Evolutionary conservation across 1,140 invertebrate species (phyloP).

Genomic region (Drosophila kurseongensis): DNA sequence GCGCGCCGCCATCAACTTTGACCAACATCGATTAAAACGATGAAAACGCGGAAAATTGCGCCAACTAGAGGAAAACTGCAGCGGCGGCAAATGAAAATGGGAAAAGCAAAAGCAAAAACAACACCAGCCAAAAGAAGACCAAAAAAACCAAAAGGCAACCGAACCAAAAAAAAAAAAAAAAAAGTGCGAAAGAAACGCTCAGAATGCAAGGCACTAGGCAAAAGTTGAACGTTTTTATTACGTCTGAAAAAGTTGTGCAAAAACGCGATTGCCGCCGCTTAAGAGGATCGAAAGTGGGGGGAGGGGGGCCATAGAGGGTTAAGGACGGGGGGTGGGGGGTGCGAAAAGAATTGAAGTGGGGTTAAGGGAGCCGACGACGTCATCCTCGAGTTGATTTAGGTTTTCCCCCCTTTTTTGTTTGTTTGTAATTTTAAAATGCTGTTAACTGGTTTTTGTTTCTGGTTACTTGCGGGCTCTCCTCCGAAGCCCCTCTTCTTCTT

Average conservation of each 20-base stretch:
- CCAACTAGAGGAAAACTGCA: conserved; percentile 78
- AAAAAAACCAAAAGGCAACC: conserved; percentile 14
- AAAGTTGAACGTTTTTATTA: conserved; percentile 81
- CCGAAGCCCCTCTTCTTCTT: neutral
- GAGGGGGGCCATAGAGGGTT: conserved; percentile 8
- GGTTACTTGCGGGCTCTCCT: conserved; percentile 9
- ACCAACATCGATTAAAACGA: conserved; percentile 83
- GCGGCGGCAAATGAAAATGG: conserved; percentile 78
- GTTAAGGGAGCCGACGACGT: conserved; percentile 44
- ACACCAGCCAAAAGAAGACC: conserved; percentile 25
- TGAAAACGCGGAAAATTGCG: conserved; percentile 82
- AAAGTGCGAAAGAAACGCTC: conserved; percentile 18
- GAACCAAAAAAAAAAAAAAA: conserved; percentile 30
- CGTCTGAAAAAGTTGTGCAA: conserved; percentile 77
- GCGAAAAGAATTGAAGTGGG: conserved; percentile 21
- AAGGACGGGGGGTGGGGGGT: neutral
- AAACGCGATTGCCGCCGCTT: conserved; percentile 80
- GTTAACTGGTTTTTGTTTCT: conserved; percentile 48
- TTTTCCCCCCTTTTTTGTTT: conserved; percentile 55
- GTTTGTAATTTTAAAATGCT: conserved; percentile 72
- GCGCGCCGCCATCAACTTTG: conserved; percentile 59
- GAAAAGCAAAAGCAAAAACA: conserved; percentile 44
- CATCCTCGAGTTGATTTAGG: conserved; percentile 68
- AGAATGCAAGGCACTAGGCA: conserved; percentile 47
- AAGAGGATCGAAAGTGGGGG: conserved; percentile 54